Conservation (phyloP, 2,797 vertebrate species). For the Eleutherodactylus coqui region DNA sequence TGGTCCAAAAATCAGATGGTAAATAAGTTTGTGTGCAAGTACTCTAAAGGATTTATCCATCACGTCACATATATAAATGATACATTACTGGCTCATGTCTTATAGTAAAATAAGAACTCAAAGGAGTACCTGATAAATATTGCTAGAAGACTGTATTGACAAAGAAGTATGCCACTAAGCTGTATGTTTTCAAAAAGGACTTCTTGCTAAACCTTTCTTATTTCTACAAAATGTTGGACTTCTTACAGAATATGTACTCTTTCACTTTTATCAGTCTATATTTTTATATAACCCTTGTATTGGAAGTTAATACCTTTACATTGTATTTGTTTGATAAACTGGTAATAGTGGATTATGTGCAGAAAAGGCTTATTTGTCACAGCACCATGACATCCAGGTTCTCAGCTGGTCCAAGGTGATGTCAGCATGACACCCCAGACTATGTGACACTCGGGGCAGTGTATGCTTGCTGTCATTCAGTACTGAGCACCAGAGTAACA, state of each 20-base stretch:
- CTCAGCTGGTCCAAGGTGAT: no score
- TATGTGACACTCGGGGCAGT: no score
- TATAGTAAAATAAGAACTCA: constrained; percentile 28
- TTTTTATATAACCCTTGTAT: no score
- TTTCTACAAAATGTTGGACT: not conserved
- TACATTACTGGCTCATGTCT: constrained; percentile 2
- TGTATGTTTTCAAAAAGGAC: not conserved
- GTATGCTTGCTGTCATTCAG: no score
- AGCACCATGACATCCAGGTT: no score
- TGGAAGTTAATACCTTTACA: not conserved
- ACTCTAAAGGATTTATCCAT: constrained; percentile 42
- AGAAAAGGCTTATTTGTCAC: not conserved
- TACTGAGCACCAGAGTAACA: no score
- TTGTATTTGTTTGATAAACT: not conserved
- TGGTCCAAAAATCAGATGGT: no score
- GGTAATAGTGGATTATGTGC: not conserved
- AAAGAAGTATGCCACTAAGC: not conserved
- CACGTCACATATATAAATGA: constrained; percentile 6
- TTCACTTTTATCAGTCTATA: no score
- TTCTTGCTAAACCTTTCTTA: not conserved
- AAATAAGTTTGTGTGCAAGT: no score
- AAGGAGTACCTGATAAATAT: not conserved
- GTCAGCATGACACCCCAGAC: no score
- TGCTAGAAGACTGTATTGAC: not conserved
- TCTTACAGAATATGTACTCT: no score